Percentiles rank a stretch among this genome's conserved stretches.
Evolutionary conservation across 1,140 invertebrate species (phyloP).

Genomic region (Euura saliciscinereae): DNA sequence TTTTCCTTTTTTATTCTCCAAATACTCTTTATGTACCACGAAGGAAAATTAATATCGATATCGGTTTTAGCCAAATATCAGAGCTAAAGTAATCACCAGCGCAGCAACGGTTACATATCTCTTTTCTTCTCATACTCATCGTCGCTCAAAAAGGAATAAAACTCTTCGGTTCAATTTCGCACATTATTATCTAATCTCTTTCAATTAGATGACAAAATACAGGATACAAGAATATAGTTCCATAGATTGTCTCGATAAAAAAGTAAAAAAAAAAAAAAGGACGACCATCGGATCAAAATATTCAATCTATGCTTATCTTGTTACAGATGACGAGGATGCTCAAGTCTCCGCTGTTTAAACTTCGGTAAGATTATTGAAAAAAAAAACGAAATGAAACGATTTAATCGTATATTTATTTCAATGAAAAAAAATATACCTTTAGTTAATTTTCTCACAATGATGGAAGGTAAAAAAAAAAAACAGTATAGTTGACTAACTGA

Average conservation of each 20-base stretch:
- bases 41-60: no score
- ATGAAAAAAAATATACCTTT: background rate
- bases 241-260: background rate
- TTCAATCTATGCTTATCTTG: constrained; percentile 28
- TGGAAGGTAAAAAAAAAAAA: background rate
- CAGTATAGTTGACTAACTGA: background rate
- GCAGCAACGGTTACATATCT: no score
- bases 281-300: background rate
- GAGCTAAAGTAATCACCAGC: no score
- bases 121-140: background rate
- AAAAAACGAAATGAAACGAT: background rate
- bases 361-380: background rate
- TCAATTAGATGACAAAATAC: background rate
- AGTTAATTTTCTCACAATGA: background rate
- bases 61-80: no score
- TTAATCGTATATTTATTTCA: background rate
- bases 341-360: constrained; percentile 68
- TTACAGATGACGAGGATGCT: constrained; percentile 69
- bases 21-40: no score
- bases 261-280: background rate
- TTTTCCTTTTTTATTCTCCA: no score
- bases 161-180: background rate
- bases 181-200: background rate
- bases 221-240: background rate
- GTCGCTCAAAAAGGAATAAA: background rate